Percentiles rank a stretch among this genome's conserved stretches.
These are phyloP conservation scores for Drosophila tani DNA, from an alignment of 1,140 invertebrate genomes.

Conservation along the genomic window DNA sequence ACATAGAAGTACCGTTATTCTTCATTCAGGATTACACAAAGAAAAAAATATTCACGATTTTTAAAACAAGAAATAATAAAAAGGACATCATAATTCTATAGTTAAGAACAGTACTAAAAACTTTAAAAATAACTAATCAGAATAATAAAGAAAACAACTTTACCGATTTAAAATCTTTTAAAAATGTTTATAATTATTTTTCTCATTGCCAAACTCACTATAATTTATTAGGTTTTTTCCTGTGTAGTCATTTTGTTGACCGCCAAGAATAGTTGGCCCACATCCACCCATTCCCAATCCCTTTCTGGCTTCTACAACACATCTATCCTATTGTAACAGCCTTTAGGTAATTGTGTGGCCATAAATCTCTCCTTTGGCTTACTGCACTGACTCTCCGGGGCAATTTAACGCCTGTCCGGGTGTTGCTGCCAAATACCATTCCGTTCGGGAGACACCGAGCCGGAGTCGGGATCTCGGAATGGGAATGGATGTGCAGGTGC, in stretches of 20 bases:
- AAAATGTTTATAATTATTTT: neutral
- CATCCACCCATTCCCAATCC: neutral
- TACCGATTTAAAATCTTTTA: neutral
- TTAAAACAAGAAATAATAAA: neutral
- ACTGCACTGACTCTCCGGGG: slow-evolving; percentile 39
- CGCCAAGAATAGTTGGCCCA: slow-evolving; percentile 31
- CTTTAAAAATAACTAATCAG: no score
- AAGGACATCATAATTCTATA: neutral
- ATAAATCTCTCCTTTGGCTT: slow-evolving; percentile 74
- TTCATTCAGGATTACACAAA: slow-evolving; percentile 7
- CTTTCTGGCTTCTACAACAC: neutral
- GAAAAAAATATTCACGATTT: neutral
- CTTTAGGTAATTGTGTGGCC: slow-evolving; percentile 64
- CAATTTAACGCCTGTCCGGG: slow-evolving; percentile 61
- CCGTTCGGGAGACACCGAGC: slow-evolving; percentile 50
- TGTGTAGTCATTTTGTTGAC: slow-evolving; percentile 3
- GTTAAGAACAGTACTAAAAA: no score
- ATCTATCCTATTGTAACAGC: slow-evolving; percentile 32
- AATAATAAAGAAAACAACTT: no score
- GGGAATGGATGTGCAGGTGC: slow-evolving; percentile 37
- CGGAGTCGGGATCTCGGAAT: slow-evolving; percentile 20
- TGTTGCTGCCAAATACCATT: slow-evolving; percentile 36
- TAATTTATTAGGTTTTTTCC: neutral
- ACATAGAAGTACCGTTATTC: slow-evolving; percentile 30
- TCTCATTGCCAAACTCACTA: neutral